A percentile compares a stretch with the other conserved stretches of the same genome.
Evolutionary conservation across 2,888 invertebrate genomes (phyloP).

Genomic region (Orthonevra nobilis): DNA sequence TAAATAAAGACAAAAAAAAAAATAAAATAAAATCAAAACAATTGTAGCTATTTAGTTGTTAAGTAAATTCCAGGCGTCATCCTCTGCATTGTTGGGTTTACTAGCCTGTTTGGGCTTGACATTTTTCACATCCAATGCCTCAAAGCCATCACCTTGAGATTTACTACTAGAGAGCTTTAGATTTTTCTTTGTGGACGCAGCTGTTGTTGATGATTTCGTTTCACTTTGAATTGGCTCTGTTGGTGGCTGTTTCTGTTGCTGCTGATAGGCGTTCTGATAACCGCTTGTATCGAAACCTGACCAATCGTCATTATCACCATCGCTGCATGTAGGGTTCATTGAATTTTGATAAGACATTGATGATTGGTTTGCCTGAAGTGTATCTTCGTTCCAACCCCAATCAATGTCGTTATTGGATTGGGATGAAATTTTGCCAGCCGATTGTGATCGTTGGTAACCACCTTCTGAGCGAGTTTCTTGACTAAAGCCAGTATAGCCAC

Average conservation of each 20-base stretch:
- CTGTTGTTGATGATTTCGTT: constrained; percentile 26
- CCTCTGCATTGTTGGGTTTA: constrained; percentile 81
- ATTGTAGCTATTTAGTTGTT: constrained; percentile 81
- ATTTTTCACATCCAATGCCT: constrained; percentile 78
- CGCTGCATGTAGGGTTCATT: constrained; percentile 33
- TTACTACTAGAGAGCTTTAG: constrained; percentile 75
- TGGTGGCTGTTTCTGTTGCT: constrained; percentile 72
- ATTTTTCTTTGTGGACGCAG: constrained; percentile 72
- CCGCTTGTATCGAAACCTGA: constrained; percentile 77
- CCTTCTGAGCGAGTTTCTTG: constrained; percentile 74
- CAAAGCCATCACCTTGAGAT: constrained; percentile 77
- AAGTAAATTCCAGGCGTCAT: constrained; percentile 83
- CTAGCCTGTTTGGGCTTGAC: constrained; percentile 73
- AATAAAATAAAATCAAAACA: constrained; percentile 27
- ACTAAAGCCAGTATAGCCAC: constrained; percentile 77
- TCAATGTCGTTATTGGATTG: constrained; percentile 75
- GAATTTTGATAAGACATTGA: constrained; percentile 63
- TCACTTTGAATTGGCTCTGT: constrained; percentile 32
- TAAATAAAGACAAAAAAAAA: too few relatives aligned
- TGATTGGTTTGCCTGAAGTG: constrained; percentile 73
- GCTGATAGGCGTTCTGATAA: constrained; percentile 76
- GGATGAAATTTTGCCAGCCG: constrained; percentile 74
- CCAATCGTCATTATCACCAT: constrained; percentile 76
- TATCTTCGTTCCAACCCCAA: constrained; percentile 77
- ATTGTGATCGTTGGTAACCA: constrained; percentile 78